phyloP scores from a whole-genome alignment of 1,140 invertebrate genomes.

The Ips typographus region DNA sequence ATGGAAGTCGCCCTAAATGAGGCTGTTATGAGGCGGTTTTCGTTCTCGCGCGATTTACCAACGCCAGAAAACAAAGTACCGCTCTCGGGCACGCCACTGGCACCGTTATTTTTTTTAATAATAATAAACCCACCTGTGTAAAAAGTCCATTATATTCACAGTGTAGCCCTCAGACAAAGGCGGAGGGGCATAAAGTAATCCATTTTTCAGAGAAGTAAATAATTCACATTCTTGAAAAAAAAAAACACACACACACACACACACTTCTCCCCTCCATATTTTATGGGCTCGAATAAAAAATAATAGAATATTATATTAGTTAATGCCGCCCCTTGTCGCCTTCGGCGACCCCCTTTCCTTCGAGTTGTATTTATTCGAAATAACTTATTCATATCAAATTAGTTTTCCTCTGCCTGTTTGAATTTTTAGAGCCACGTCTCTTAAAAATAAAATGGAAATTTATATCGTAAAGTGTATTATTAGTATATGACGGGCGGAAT shows the following conservation, averaged over 20 bases:
- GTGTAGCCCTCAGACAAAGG: too few relatives aligned
- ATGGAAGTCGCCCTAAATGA: slow-evolving; percentile 46
- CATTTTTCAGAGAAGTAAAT: too few relatives aligned
- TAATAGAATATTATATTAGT: slow-evolving; percentile 51
- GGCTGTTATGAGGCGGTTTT: slow-evolving; percentile 16
- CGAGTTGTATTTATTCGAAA: slow-evolving; percentile 46
- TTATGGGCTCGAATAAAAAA: slow-evolving; percentile 48
- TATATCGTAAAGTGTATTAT: slow-evolving; percentile 42
- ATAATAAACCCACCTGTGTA: too few relatives aligned
- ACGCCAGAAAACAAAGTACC: too few relatives aligned
- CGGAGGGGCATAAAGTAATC: too few relatives aligned
- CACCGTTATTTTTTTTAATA: too few relatives aligned
- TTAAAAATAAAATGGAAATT: slow-evolving; percentile 39
- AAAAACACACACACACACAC: slow-evolving; percentile 8
- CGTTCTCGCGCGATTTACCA: slow-evolving; percentile 32
- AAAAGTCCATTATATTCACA: too few relatives aligned
- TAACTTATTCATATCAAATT: slow-evolving; percentile 50
- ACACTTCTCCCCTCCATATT: slow-evolving; percentile 46
- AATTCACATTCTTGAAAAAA: too few relatives aligned
- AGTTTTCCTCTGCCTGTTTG: slow-evolving; percentile 46
- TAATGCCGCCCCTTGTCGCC: slow-evolving; percentile 41
- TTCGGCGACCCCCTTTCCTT: slow-evolving; percentile 30
- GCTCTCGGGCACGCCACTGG: too few relatives aligned
- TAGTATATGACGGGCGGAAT: slow-evolving; percentile 34
- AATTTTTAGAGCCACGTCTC: slow-evolving; percentile 47